These are phyloP conservation scores for Mylabris sibirica DNA, from an alignment of 2,888 invertebrate species.

Conservation along the genomic window DNA sequence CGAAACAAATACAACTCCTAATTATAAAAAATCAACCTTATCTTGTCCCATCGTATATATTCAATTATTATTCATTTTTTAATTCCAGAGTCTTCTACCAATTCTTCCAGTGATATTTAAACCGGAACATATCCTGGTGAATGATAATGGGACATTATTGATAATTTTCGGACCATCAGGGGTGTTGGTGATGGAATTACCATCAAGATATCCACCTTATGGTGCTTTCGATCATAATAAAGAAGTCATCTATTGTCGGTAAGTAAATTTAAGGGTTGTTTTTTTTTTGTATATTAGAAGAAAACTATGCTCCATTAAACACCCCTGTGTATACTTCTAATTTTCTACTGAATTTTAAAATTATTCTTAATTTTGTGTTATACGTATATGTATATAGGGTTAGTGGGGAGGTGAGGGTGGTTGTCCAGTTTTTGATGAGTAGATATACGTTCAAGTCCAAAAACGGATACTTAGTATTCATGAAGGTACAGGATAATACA, in stretches of 20 bases:
- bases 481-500: slow-evolving; percentile 35
- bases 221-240: slow-evolving; percentile 74
- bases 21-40: background rate
- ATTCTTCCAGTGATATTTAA: slow-evolving; percentile 73
- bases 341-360: slow-evolving; percentile 28
- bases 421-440: slow-evolving; percentile 1
- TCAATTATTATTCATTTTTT: background rate
- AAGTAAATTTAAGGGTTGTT: slow-evolving; percentile 54
- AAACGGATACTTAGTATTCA: slow-evolving; percentile 35
- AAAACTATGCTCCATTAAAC: slow-evolving; percentile 32
- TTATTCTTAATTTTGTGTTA: slow-evolving; percentile 26
- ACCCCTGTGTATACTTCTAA: slow-evolving; percentile 37
- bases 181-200: slow-evolving; percentile 74
- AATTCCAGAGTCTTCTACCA: slow-evolving; percentile 73
- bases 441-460: slow-evolving; percentile 25
- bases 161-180: slow-evolving; percentile 76
- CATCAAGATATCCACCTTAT: slow-evolving; percentile 74
- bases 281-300: background rate
- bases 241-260: slow-evolving; percentile 76
- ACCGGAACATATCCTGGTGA: slow-evolving; percentile 72
- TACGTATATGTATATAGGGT: too few species aligned
- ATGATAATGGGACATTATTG: slow-evolving; percentile 71
- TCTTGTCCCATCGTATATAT: background rate
- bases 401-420: background rate
- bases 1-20: background rate